A percentile compares a stretch with the other conserved stretches of the same genome.
phyloP scores from a whole-genome alignment of 2,113 vertebrate species.

The Pleuronectes platessa region DNA sequence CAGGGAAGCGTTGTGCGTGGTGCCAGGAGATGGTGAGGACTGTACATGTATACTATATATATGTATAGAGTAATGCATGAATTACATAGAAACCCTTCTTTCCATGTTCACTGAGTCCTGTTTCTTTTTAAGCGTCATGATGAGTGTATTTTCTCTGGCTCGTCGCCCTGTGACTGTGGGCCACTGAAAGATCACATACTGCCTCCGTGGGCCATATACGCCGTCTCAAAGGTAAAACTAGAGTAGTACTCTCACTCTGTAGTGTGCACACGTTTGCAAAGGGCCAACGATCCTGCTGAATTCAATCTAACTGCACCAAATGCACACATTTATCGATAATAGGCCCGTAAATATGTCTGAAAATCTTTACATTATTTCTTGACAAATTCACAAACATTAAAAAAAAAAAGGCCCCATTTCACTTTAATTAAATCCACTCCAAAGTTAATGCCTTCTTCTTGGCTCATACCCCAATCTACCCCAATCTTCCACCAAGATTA shows the following conservation, averaged over 20 bases:
- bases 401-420: too few relatives aligned
- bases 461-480: too few relatives aligned
- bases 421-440: too few relatives aligned
- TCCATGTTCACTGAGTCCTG: neutral
- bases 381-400: too few relatives aligned
- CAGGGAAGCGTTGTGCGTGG: constrained; percentile 89
- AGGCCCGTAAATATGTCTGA: too few relatives aligned
- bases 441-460: too few relatives aligned
- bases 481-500: too few relatives aligned
- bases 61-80: neutral
- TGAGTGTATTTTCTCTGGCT: constrained; percentile 81
- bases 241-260: neutral
- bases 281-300: too few relatives aligned
- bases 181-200: constrained; percentile 88
- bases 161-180: constrained; percentile 87
- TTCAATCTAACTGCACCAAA: too few relatives aligned
- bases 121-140: constrained; percentile 85
- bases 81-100: neutral
- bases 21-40: constrained; percentile 88
- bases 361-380: too few relatives aligned
- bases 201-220: constrained; percentile 90
- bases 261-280: too few relatives aligned
- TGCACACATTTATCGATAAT: too few relatives aligned
- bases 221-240: constrained; percentile 85
- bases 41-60: neutral